A percentile compares a stretch with the other conserved stretches of the same genome.
Evolutionary conservation across 2,113 vertebrate species (phyloP).

Genomic region (Rhombomys opimus): DNA sequence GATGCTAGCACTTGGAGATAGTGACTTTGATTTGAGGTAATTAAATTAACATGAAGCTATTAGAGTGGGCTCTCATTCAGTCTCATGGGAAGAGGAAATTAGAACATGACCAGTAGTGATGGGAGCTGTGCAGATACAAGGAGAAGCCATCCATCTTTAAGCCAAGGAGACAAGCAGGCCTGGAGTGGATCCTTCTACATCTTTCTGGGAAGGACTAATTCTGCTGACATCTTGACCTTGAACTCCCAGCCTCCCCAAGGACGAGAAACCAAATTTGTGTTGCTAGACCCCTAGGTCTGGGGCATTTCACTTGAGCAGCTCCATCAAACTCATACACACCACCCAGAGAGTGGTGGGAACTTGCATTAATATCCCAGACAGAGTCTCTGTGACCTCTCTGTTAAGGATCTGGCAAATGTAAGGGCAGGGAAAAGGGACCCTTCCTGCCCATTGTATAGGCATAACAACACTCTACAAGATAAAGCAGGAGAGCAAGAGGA

Average conservation of each 20-base stretch:
- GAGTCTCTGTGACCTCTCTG: background rate
- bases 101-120: background rate
- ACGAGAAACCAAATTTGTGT: background rate
- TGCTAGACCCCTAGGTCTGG: accelerated
- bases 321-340: background rate
- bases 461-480: background rate
- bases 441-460: background rate
- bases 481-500: background rate
- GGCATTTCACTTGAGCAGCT: background rate
- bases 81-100: background rate
- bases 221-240: background rate
- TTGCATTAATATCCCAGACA: background rate
- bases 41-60: background rate
- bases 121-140: no score
- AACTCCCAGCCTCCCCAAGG: background rate
- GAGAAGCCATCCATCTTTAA: background rate
- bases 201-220: background rate
- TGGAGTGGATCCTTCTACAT: no score
- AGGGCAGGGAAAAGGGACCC: background rate
- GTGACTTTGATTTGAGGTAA: background rate
- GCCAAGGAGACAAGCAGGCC: background rate
- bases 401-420: background rate
- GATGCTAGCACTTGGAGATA: background rate
- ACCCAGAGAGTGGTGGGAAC: background rate
- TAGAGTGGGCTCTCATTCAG: background rate